Conservation (phyloP, 2,113 vertebrate genomes). For the Onychostoma macrolepis region DNA sequence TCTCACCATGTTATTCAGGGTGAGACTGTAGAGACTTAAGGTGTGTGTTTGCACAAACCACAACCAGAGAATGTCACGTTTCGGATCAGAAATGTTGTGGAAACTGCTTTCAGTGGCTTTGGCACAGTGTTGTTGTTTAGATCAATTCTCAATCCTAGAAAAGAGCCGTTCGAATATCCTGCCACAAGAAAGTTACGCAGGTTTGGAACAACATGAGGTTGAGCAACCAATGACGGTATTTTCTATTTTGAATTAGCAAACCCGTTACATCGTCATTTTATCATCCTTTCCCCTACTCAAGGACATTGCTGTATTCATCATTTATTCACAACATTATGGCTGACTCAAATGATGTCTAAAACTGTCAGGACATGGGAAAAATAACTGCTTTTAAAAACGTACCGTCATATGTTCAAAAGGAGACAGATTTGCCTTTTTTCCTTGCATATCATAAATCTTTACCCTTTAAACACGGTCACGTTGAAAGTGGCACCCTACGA, state of each 20-base stretch:
- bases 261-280: conserved; percentile 26
- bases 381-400: neutral
- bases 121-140: neutral
- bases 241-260: conserved; percentile 13
- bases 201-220: neutral
- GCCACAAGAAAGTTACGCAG: neutral
- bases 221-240: neutral
- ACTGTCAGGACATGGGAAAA: neutral
- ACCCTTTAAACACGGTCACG: conserved; percentile 24
- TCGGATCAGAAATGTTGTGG: neutral
- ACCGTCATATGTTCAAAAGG: neutral
- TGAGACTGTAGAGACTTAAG: neutral
- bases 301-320: conserved; percentile 14
- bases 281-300: conserved; percentile 8
- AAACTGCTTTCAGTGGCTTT: neutral
- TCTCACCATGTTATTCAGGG: conserved; percentile 1
- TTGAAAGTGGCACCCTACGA: conserved; percentile 35
- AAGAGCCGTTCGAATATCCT: neutral
- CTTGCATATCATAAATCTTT: conserved; percentile 1
- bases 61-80: neutral
- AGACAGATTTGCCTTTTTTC: neutral
- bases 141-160: neutral
- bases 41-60: neutral
- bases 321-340: conserved; percentile 8
- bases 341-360: conserved; percentile 19